phyloP scores from a whole-genome alignment of 1,140 invertebrate species.

The Nautilus pompilius region DNA sequence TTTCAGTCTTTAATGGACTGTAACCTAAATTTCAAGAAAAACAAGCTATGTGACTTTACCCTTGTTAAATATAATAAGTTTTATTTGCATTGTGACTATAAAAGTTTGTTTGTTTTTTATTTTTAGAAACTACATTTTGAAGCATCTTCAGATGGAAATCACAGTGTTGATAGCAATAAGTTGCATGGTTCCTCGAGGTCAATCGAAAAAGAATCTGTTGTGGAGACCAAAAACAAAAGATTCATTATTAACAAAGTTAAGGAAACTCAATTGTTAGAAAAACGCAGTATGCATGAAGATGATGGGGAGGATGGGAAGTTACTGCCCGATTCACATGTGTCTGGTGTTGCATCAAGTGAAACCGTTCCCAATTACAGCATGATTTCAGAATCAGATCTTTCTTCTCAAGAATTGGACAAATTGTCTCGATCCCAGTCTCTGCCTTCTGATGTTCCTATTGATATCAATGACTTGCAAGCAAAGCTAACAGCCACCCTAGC shows the following conservation, averaged over 20 bases:
- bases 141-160: constrained; percentile 15
- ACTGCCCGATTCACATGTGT: neutral
- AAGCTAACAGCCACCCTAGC: constrained; percentile 36
- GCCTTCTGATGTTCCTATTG: constrained; percentile 29
- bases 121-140: constrained; percentile 29
- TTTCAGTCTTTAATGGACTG: too few species aligned
- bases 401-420: constrained; percentile 20
- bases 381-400: constrained; percentile 12
- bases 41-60: too few species aligned
- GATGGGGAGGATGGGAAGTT: constrained; percentile 22
- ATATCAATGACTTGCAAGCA: constrained; percentile 37
- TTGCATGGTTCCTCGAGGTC: neutral
- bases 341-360: neutral
- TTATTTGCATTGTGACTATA: neutral
- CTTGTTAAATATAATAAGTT: too few species aligned
- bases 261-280: constrained; percentile 22
- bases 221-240: constrained; percentile 38
- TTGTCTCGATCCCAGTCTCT: constrained; percentile 13
- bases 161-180: constrained; percentile 6
- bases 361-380: too few species aligned
- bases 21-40: too few species aligned
- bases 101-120: constrained; percentile 4
- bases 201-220: constrained; percentile 17
- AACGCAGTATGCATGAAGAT: constrained; percentile 41
- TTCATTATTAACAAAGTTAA: constrained; percentile 38